Evolutionary conservation across 2,113 vertebrate species (phyloP), one percentile per base, ranked within the genome.

Genomic region (Irena cyanogastra): DNA sequence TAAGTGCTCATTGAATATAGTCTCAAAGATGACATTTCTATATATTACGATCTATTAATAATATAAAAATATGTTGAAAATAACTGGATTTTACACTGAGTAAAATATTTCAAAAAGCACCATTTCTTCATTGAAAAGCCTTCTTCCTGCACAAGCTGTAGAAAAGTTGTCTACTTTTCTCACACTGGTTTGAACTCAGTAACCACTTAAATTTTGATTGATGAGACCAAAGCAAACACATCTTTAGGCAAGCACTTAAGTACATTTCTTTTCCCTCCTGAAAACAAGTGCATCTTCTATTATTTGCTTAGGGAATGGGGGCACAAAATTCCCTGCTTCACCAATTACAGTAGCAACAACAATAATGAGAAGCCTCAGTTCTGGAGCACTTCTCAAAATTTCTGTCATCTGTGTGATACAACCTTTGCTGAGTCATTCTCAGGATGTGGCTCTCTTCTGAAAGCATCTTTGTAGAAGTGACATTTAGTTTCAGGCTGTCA

Each of bases 381-480:
- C 24, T 27, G 21, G n/a, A 64, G 47, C 21, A 37, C 31, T 85
- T 87, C 47, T 89, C 60, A 61, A 72, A n/a, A 69, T 61, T 75
- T 82, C 65, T 92, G 41, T 53, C 74, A 82, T 60, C 65, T 89
- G 57, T 26, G 53, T 22, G 52, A 45, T 31, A 42, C 21, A 72
- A 64, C 23, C 49, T 89, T 76, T 0, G 0, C 78, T 85, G 90
- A 95, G 61, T 95, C 93, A 95, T 47, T 82, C 50, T 72, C 70
- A 57, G 49, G 39, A 85, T 37, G 39, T 6, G 13, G 15, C 54
- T 76, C 74, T 87, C 27, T 91, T 93, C 63, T 3, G 10, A 95
- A 94, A 93, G 70, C 57, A 76, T 59, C 57, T 87, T 89, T 82
- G 70, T 82, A 90, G 64, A 95, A 87, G n/a, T 77, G 70, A 76